Base-by-base conservation (phyloP, 2,888 invertebrate genomes). In the Synergus laeviventris region DNA sequence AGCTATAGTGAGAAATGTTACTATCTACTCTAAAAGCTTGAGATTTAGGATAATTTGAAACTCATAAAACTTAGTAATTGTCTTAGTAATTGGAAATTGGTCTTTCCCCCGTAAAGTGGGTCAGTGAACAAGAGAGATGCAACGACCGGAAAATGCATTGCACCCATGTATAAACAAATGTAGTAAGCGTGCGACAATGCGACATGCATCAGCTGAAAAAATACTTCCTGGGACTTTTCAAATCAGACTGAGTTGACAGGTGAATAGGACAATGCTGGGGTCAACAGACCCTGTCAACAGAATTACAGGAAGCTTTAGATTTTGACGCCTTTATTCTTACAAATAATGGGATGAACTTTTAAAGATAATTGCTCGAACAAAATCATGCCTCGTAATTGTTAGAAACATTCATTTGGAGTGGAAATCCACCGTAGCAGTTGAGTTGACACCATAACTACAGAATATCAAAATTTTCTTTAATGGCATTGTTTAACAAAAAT, bases 171-270 rank as follows among this genome's bases (percentile, higher is more conserved):
- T n/a, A 66, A 66, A 66, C 24, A 42, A 38, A 39, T 18, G 18
- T n/a, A 64, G 14, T 4, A 39, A 64, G 70, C 45, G 24, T 16
- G 45, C 49, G 70, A 49, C 24, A 39, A n/a, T 16, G 45, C 49
- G 70, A 49, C 24, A 39, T 21, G 39, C 12, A 14, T 45, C 66
- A 66, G 42, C 45, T 45, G 66, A 70, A 70, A 61, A 61, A 61
- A 70, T 70, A 70, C 70, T 45, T 70, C 70, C 70, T 70, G 70
- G 24, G 42, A n/a, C 24, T 31, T 45, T 70, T n/a, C 24, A 66
- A 66, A 66, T 66, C 49, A 14, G n/a, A 61, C 38, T 36, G 61
- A 16, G n/a, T 36, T 61, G n/a, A 36, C 38, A 61, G 45, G 24
- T 49, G 24, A 49, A 31, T 70, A 49, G 11, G n/a, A 70, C 31